Evolutionary conservation across 2,113 vertebrate genomes (phyloP).

Genomic region (Mirza zaza): DNA sequence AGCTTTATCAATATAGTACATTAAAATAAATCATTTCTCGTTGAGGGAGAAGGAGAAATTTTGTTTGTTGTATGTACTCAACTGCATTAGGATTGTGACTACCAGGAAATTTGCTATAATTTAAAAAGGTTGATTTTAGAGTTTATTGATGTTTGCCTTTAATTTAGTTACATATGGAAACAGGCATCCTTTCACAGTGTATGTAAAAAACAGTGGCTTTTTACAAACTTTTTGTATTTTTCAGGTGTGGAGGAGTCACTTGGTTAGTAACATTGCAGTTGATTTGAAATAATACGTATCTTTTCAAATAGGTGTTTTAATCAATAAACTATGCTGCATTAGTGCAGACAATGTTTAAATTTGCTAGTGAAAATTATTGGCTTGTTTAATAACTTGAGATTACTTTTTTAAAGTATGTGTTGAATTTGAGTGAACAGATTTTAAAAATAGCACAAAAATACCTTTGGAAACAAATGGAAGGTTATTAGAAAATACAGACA

Average conservation of each 20-base stretch:
- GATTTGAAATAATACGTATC: not conserved
- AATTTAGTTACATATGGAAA: not conserved
- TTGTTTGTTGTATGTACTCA: not conserved
- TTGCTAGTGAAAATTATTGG: not conserved
- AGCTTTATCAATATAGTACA: not conserved
- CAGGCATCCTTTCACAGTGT: not conserved
- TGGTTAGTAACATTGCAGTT: not conserved
- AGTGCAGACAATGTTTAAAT: not conserved
- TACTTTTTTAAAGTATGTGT: not conserved
- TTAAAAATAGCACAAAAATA: not conserved
- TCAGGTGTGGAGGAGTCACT: fast-evolving
- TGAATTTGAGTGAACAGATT: not conserved
- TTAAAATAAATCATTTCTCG: not conserved
- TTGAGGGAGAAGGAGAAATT: not conserved
- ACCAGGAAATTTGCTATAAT: not conserved
- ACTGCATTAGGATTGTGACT: not conserved
- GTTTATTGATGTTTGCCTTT: not conserved
- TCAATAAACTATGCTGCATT: not conserved
- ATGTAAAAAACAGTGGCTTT: not conserved
- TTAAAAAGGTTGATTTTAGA: not conserved
- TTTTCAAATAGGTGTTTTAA: not conserved
- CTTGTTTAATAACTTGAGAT: not conserved
- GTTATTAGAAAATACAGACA: not conserved
- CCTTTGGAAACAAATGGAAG: not conserved
- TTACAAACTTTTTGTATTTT: not conserved